Base-by-base conservation (phyloP, 2,888 invertebrate species). In the Chloroclysta siterata region DNA sequence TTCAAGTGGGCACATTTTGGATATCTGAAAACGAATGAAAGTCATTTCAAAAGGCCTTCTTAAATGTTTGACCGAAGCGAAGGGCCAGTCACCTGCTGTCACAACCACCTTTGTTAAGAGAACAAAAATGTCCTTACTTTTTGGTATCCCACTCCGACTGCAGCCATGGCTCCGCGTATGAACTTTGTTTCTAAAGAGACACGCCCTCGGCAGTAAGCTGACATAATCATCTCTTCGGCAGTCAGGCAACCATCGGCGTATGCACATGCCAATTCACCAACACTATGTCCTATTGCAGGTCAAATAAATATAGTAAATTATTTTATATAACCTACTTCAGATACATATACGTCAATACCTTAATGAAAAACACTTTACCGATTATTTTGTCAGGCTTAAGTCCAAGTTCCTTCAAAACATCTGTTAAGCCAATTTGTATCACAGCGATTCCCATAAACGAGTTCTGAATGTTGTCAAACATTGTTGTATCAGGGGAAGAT, bases 181-280 rank as follows among this genome's bases (percentile, higher is more conserved):
- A 96, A 87, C 17, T 94, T 89, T 0, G 94, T 94, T 66, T 96
- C 94, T 42, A 94, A 72, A 41, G 95, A 95, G 0, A 95, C 95
- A 68, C 93, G 88, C 0, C 97, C 97, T 72, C 97, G 93, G 77
- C 95, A 95, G 83, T 97, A 97, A 0, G 97, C 95, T n/a, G 95
- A 93, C 42, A 97, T 81, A 53, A 98, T 95, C 87, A 96, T 95
- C 85, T 98, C 96, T 78, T 97, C 96, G 0, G 95, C 94, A 0
- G 97, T 96, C 60, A 98, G 92, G 66, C 96, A 96, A 6, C 96
- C 97, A 84, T 98, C 98, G 1, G 97, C 98, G 83, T 98, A 98
- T 0, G 97, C 98, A 82, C 98, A 98, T 0, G 96, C 97, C 22
- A 98, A 88, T 84, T 98, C 98, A 28, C 98, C 98, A 0, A 97